These are phyloP conservation scores for Ciconia boyciana DNA, from an alignment of 2,113 vertebrate genomes.

Conservation along the genomic window DNA sequence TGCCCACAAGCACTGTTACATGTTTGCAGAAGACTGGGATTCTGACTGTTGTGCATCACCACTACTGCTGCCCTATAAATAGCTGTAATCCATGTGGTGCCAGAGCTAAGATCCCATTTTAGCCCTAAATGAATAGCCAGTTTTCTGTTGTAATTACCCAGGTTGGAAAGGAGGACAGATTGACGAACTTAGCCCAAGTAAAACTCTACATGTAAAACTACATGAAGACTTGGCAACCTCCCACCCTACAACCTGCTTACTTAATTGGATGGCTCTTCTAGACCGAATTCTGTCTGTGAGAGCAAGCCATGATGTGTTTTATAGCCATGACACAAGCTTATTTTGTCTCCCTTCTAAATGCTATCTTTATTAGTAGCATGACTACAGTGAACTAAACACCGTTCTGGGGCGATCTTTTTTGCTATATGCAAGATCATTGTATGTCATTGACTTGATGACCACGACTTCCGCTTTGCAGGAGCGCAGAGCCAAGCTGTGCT, in stretches of 20 bases:
- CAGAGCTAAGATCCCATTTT: not conserved
- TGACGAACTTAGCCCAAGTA: not conserved
- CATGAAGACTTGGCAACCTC: not conserved
- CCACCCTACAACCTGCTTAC: not conserved
- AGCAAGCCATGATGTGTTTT: not conserved
- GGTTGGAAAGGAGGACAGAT: not conserved
- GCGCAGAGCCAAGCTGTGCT: not conserved
- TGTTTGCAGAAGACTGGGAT: not conserved
- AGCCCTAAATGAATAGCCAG: not conserved
- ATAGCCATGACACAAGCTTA: not conserved
- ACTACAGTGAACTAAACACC: not conserved
- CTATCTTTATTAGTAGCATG: not conserved
- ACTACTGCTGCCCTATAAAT: not conserved
- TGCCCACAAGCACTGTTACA: not conserved
- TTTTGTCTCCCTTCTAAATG: not conserved
- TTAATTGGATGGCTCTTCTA: not conserved
- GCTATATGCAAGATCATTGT: not conserved
- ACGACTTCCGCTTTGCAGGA: not conserved
- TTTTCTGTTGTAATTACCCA: not conserved
- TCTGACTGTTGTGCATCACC: not conserved
- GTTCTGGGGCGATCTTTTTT: not conserved
- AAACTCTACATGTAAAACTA: not conserved
- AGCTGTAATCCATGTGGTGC: not conserved
- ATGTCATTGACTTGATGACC: not conserved
- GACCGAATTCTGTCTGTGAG: not conserved